These are phyloP conservation scores for Aricia agestis DNA, from an alignment of 1,140 invertebrate genomes.

Conservation along the genomic window DNA sequence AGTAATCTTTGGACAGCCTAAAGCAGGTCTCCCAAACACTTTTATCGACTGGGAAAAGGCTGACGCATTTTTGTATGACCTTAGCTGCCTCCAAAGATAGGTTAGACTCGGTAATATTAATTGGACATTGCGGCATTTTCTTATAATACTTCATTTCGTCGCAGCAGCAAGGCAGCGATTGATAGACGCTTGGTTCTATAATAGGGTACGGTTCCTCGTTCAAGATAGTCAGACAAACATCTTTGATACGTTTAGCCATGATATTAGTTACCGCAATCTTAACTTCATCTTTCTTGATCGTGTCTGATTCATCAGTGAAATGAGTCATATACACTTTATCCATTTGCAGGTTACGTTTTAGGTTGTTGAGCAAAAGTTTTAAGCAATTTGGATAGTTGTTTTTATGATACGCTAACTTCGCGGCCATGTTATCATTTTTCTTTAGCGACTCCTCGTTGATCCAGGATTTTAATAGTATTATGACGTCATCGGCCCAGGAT, in stretches of 20 bases:
- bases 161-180: conserved; percentile 56
- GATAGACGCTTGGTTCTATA: conserved; percentile 41
- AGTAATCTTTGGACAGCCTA: conserved; percentile 56
- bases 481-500: conserved; percentile 61
- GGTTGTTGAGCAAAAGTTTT: conserved; percentile 43
- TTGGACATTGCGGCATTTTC: conserved; percentile 28
- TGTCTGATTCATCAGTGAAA: conserved; percentile 30
- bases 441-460: conserved; percentile 46
- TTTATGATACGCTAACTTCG: conserved; percentile 57
- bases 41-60: conserved; percentile 56
- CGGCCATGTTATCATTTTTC: conserved; percentile 54
- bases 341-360: conserved; percentile 35
- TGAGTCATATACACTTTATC: conserved; percentile 45
- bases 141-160: conserved; percentile 53
- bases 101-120: conserved; percentile 27
- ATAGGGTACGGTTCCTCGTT: conserved; percentile 53
- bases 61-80: conserved; percentile 60
- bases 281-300: conserved; percentile 43
- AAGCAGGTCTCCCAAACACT: conserved; percentile 62
- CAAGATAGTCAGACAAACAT: conserved; percentile 52
- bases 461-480: conserved; percentile 54
- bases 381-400: conserved; percentile 50
- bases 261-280: conserved; percentile 48
- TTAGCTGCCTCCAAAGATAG: conserved; percentile 47
- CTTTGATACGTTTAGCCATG: conserved; percentile 60